These are phyloP conservation scores for Drosophila guanche DNA, from an alignment of 1,140 invertebrate species.

Conservation along the genomic window DNA sequence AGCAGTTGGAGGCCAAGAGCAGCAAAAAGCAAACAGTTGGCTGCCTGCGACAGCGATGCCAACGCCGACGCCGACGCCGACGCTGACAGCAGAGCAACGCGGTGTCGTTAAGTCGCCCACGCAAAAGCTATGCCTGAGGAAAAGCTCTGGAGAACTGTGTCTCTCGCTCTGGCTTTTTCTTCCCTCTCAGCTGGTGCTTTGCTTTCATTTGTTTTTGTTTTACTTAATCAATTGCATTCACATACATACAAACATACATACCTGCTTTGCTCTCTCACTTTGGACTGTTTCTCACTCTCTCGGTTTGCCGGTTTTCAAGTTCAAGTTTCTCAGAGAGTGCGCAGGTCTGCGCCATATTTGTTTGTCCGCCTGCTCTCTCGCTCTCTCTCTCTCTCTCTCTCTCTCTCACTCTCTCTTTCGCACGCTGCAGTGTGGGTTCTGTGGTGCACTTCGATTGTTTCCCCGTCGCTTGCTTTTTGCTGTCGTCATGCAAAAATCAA, in stretches of 20 bases:
- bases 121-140: constrained; percentile 57
- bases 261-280: constrained; percentile 25
- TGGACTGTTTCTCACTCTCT: constrained; percentile 1
- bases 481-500: constrained; percentile 70
- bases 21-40: constrained; percentile 77
- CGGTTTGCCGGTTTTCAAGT: constrained; percentile 72
- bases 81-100: neutral
- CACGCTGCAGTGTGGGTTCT: constrained; percentile 28
- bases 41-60: constrained; percentile 50
- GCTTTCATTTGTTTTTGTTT: constrained; percentile 27
- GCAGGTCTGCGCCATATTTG: constrained; percentile 73
- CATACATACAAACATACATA: constrained; percentile 7
- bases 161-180: constrained; percentile 15
- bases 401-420: constrained; percentile 5
- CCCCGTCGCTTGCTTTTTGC: constrained; percentile 54
- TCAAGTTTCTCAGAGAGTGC: constrained; percentile 69
- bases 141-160: constrained; percentile 12
- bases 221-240: constrained; percentile 12
- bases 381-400: constrained; percentile 13
- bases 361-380: constrained; percentile 38
- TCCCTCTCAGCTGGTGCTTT: constrained; percentile 8
- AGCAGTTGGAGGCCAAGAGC: constrained; percentile 34
- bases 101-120: constrained; percentile 63
- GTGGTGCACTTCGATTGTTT: constrained; percentile 45
- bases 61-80: constrained; percentile 26